Conservation (phyloP, 1,140 invertebrate species). For the Myzus persicae region DNA sequence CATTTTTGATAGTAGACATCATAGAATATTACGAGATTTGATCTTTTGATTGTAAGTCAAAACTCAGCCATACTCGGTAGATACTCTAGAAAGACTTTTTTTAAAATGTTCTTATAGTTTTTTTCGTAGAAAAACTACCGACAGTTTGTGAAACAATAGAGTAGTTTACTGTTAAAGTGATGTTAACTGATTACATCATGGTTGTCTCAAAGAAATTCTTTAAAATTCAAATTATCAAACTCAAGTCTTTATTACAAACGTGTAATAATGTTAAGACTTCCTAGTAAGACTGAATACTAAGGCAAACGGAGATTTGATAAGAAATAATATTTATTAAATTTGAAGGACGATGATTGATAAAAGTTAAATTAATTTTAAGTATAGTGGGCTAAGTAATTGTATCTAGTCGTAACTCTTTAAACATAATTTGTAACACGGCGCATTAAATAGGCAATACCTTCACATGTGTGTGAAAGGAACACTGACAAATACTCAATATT, state of each 20-base stretch:
- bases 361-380: not conserved
- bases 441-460: not conserved
- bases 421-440: not conserved
- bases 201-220: too few relatives aligned
- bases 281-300: not conserved
- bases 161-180: not conserved
- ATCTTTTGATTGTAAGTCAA: not conserved
- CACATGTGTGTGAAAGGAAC: not conserved
- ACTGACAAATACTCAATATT: not conserved
- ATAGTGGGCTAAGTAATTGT: not conserved
- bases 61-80: too few relatives aligned
- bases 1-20: not conserved
- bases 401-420: not conserved
- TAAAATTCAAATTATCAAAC: not conserved
- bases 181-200: too few relatives aligned
- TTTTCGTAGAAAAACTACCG: not conserved
- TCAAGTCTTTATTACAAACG: not conserved
- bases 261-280: not conserved
- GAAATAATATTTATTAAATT: not conserved
- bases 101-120: too few relatives aligned
- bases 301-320: not conserved
- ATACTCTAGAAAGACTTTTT: not conserved
- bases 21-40: not conserved
- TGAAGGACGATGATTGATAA: too few relatives aligned
- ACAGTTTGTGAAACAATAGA: not conserved